A percentile compares a stretch with the other conserved stretches of the same genome.
Evolutionary conservation across 1,140 invertebrate species (phyloP).

Genomic region (Calycopis cecrops): DNA sequence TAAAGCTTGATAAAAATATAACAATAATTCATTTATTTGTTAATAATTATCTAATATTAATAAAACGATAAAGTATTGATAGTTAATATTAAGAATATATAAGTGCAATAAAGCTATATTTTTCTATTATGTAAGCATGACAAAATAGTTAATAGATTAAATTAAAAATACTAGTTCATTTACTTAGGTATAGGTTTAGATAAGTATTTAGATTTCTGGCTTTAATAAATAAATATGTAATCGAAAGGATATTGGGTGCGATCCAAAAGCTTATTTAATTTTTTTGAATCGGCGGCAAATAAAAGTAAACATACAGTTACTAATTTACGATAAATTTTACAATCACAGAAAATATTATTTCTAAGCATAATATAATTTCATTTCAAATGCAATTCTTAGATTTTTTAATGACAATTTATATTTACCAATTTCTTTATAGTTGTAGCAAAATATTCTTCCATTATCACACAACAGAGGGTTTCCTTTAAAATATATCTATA

Average conservation of each 20-base stretch:
- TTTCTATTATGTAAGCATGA: no score
- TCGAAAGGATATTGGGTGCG: not conserved
- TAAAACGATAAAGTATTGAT: no score
- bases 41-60: no score
- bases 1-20: no score
- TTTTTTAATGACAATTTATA: not conserved
- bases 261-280: not conserved
- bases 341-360: not conserved
- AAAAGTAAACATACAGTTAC: not conserved
- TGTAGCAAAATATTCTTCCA: constrained; percentile 5
- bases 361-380: not conserved
- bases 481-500: not conserved
- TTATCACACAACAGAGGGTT: not conserved
- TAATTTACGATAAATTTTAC: not conserved
- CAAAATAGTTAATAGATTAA: no score
- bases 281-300: not conserved
- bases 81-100: no score
- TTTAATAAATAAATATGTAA: no score
- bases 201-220: not conserved
- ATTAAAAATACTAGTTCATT: no score
- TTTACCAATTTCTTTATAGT: constrained; percentile 5
- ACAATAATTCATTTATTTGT: no score
- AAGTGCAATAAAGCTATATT: no score
- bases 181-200: not conserved
- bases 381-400: not conserved